A percentile compares a stretch with the other conserved stretches of the same genome.
These are phyloP conservation scores for Takifugu bimaculatus DNA, from an alignment of 2,113 vertebrate species.

Conservation along the genomic window DNA sequence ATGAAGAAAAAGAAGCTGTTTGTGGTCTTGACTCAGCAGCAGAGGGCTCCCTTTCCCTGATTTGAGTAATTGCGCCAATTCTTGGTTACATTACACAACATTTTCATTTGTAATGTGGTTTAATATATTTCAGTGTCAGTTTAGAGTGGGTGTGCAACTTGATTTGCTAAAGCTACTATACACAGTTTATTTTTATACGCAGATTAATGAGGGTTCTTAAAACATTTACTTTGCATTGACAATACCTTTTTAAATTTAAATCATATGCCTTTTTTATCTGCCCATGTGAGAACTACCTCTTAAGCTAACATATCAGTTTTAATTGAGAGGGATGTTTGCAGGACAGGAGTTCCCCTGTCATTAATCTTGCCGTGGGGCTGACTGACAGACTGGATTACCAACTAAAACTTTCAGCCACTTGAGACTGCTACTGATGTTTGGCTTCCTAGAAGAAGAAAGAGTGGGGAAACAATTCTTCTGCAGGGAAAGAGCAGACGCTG, in stretches of 20 bases:
- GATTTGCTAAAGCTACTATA: not conserved
- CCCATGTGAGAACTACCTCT: constrained; percentile 28
- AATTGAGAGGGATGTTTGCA: constrained; percentile 56
- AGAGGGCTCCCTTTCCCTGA: constrained; percentile 41
- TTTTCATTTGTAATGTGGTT: not conserved
- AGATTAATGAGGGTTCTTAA: no score
- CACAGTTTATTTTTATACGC: not conserved
- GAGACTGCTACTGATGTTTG: constrained; percentile 73
- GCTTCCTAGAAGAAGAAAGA: constrained; percentile 67
- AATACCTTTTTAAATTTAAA: no score
- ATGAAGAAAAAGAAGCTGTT: constrained; percentile 7
- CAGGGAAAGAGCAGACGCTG: constrained; percentile 43
- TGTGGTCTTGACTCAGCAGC: constrained; percentile 26
- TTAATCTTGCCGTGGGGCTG: constrained; percentile 61
- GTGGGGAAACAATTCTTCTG: constrained; percentile 52
- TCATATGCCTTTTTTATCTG: constrained; percentile 1
- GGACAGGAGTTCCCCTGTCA: constrained; percentile 65
- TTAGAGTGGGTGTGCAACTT: not conserved
- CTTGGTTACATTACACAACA: not conserved
- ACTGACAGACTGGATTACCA: constrained; percentile 65
- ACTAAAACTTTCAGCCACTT: constrained; percentile 73
- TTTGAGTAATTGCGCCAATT: constrained; percentile 2
- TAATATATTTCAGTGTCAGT: not conserved
- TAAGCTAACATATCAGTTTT: constrained; percentile 48
- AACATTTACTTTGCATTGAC: no score